Evolutionary conservation across 2,113 vertebrate species (phyloP).

Genomic region (Zosterops borbonicus): DNA sequence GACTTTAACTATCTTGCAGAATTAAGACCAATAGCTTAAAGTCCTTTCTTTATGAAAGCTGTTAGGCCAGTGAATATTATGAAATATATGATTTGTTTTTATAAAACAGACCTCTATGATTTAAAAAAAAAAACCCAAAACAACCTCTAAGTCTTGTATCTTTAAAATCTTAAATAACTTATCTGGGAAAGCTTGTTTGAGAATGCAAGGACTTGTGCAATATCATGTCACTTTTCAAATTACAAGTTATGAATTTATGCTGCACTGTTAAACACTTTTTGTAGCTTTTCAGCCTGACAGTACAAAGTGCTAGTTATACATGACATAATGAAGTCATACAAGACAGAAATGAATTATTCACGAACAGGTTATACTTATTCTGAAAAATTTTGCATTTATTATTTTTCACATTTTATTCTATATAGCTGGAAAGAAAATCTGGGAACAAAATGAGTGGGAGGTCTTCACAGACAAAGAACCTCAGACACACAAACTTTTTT

Average conservation of each 20-base stretch:
- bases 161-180: neutral
- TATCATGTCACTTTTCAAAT: constrained; percentile 44
- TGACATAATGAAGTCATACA: constrained; percentile 61
- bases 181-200: neutral
- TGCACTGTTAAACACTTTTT: constrained; percentile 49
- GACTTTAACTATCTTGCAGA: neutral
- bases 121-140: neutral
- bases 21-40: neutral
- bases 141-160: neutral
- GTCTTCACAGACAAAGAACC: neutral
- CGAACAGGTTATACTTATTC: neutral
- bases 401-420: neutral
- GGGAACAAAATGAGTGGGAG: neutral
- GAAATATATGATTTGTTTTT: neutral
- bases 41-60: neutral
- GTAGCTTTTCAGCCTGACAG: constrained; percentile 43
- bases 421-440: neutral
- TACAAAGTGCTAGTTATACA: constrained; percentile 60
- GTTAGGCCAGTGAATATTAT: neutral
- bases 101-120: neutral
- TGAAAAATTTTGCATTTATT: constrained; percentile 22
- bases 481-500: neutral
- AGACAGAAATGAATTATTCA: constrained; percentile 57
- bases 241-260: constrained; percentile 48
- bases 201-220: neutral